These are phyloP conservation scores for Lagenorhynchus albirostris DNA, from an alignment of 2,113 vertebrate genomes.

Conservation along the genomic window DNA sequence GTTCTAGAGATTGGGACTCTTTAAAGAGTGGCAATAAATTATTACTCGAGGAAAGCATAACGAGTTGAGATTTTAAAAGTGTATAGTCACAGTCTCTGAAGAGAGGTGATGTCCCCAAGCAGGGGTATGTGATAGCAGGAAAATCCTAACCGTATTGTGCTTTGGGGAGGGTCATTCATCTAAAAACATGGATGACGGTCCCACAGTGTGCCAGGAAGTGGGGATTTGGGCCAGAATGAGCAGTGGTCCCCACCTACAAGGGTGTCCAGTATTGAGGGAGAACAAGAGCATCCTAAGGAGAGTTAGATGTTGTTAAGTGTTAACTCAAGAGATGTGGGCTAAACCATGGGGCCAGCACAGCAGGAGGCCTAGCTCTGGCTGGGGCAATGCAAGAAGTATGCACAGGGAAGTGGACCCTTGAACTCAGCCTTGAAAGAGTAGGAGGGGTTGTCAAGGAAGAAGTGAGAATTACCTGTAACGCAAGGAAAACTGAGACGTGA, in stretches of 20 bases:
- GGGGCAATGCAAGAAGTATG: not conserved
- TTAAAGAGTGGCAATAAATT: not conserved
- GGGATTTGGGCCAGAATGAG: not conserved
- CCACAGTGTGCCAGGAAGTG: not conserved
- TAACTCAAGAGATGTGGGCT: not conserved
- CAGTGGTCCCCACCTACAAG: not conserved
- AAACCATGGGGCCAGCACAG: not conserved
- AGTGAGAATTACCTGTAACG: not conserved
- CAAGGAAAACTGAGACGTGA: not conserved
- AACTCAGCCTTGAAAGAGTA: not conserved
- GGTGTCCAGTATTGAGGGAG: not conserved
- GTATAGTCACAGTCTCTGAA: not conserved
- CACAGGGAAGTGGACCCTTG: not conserved
- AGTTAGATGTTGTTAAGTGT: not conserved
- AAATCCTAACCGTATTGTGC: not conserved
- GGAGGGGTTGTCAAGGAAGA: not conserved
- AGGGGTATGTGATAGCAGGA: not conserved
- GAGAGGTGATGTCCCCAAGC: not conserved
- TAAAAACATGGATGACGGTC: not conserved
- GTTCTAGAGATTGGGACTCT: not conserved
- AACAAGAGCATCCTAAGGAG: not conserved
- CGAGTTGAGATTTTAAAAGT: not conserved
- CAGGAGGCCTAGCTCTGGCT: not conserved
- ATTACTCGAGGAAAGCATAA: not conserved
- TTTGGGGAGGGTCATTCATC: not conserved